Evolutionary conservation across 2,888 invertebrate genomes (phyloP).

Genomic region (Parthenolecanium corni): DNA sequence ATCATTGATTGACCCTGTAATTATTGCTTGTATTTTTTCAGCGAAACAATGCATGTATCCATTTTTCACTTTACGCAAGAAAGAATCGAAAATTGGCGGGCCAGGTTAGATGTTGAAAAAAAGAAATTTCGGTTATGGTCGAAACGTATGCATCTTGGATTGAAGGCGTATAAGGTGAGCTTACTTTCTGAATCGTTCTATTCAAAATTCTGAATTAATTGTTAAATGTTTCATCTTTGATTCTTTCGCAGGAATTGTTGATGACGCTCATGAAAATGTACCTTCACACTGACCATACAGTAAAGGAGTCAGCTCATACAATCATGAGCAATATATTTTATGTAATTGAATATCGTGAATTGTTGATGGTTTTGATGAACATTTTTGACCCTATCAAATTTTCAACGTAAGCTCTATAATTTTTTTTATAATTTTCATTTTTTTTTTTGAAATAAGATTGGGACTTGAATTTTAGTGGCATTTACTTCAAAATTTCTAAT

Average conservation of each 20-base stretch:
- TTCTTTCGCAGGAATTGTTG: constrained; percentile 57
- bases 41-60: constrained; percentile 84
- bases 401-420: constrained; percentile 53
- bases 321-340: constrained; percentile 88
- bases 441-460: no score
- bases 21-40: no score
- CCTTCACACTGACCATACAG: constrained; percentile 53
- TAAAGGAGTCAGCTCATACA: constrained; percentile 68
- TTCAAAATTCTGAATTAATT: no score
- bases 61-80: constrained; percentile 91
- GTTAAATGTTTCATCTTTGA: no score
- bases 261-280: constrained; percentile 74
- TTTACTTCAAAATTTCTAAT: background rate
- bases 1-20: no score
- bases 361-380: constrained; percentile 48
- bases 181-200: no score
- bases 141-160: constrained; percentile 68
- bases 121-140: constrained; percentile 73
- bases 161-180: constrained; percentile 52
- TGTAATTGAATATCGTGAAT: constrained; percentile 85
- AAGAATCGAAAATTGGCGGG: constrained; percentile 73
- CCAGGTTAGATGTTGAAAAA: constrained; percentile 76
- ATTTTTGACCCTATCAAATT: constrained; percentile 73
- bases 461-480: no score
- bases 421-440: background rate